Evolutionary conservation across 2,888 invertebrate species (phyloP).

Genomic region (Creontiades dilutus): DNA sequence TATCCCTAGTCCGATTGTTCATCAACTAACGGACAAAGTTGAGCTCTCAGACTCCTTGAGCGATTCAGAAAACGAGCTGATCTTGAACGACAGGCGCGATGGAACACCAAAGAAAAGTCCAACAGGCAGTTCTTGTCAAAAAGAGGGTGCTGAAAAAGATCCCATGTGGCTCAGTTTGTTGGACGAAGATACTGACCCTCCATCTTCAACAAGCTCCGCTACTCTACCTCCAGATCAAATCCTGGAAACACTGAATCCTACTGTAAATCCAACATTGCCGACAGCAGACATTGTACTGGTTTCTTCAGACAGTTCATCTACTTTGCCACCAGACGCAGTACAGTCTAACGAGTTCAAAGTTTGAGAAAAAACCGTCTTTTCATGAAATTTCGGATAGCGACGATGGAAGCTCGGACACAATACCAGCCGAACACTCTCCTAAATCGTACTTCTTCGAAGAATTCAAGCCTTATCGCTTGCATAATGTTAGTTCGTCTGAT

Average conservation of each 20-base stretch:
- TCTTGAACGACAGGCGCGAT: neutral
- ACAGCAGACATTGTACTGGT: neutral
- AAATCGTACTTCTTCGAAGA: neutral
- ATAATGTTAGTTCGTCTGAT: neutral
- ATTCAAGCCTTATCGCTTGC: neutral
- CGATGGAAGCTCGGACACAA: neutral
- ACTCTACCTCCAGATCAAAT: neutral
- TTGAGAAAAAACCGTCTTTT: neutral
- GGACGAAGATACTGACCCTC: slow-evolving; percentile 7
- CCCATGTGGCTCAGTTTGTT: neutral
- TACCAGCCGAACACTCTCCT: neutral
- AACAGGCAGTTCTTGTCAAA: neutral
- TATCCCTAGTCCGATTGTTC: neutral
- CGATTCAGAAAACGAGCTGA: neutral
- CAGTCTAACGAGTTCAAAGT: neutral
- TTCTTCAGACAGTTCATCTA: neutral
- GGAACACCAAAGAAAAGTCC: neutral
- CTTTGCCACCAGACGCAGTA: neutral
- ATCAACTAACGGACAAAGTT: neutral
- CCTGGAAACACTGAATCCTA: neutral
- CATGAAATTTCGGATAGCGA: slow-evolving; percentile 51
- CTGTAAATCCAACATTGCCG: neutral
- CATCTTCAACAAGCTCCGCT: neutral
- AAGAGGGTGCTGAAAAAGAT: neutral
- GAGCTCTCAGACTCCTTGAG: neutral